Evolutionary conservation across 2,888 invertebrate genomes (phyloP), one percentile per base, ranked within the genome.

Genomic region (Gerris lacustris): DNA sequence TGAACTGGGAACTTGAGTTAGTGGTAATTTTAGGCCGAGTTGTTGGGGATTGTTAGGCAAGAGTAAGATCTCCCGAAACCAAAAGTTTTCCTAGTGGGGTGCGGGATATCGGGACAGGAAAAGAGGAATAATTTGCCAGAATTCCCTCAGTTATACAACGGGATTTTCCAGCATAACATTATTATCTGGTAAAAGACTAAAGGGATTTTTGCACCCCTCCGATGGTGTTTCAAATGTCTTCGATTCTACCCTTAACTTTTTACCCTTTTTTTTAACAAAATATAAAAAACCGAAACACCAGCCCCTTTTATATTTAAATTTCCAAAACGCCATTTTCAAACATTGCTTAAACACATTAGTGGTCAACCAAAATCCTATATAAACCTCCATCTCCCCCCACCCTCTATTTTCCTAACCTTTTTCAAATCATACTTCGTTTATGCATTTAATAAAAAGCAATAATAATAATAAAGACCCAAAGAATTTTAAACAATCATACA

Each of bases 311-410:
- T 55, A 55, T 55, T 55, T 55, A 55, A 55, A 55, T 55, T 11
- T 15, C 55, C 11, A 15, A 55, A 15, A 15, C 5, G 15, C 11
- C 55, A 55, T 55, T 55, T 55, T 55, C 55, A 55, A 55, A 55
- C 5, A 55, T 55, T 55, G 55, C 15, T 55, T 31, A 31, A 55
- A 55, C 55, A 55, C 55, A 55, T 55, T 55, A 55, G 55, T 15
- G 55, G 55, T 55, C 55, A 55, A 15, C 55, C 55, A 55, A 55
- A 55, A 55, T 55, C 55, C 55, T 15, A 55, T 55, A 55, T 55
- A 55, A 55, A 2, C 55, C 55, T 11, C 9, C 9, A 15, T 15
- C 11, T 47, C 15, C 55, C 55, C 55, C 11, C 55, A 2, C 55
- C 55, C 55, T 5, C 55, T 9, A 55, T 55, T 55, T 55, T 55